These are phyloP conservation scores for Pagetopsis macropterus DNA, from an alignment of 2,797 vertebrate species.

Conservation along the genomic window DNA sequence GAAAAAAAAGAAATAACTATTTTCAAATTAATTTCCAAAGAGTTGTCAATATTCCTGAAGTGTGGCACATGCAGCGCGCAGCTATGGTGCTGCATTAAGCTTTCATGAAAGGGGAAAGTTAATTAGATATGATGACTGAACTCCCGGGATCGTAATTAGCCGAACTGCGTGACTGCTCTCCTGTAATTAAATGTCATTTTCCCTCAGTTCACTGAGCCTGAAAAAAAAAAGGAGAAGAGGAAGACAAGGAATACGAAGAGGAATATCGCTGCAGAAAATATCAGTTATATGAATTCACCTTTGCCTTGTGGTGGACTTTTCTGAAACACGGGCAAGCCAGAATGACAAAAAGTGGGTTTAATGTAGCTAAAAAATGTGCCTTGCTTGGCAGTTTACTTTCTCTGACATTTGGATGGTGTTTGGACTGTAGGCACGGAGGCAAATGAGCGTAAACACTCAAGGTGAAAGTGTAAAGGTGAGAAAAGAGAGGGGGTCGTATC, in stretches of 20 bases:
- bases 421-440: constrained; percentile 13
- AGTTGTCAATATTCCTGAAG: constrained; percentile 86
- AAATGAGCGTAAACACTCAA: constrained; percentile 51
- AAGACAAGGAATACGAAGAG: constrained; percentile 26
- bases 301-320: constrained; percentile 64
- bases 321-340: constrained; percentile 17
- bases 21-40: constrained; percentile 83
- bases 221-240: constrained; percentile 71
- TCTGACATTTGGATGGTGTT: constrained; percentile 34
- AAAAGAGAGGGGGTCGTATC: constrained; percentile 34
- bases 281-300: constrained; percentile 77
- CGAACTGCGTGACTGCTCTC: constrained; percentile 90
- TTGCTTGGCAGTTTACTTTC: constrained; percentile 15
- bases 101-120: constrained; percentile 93
- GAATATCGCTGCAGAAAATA: constrained; percentile 77
- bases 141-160: constrained; percentile 93
- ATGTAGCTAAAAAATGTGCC: constrained; percentile 37
- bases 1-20: constrained; percentile 53
- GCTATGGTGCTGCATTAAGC: constrained; percentile 87
- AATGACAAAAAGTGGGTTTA: constrained; percentile 44
- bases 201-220: constrained; percentile 87
- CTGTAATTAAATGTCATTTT: constrained; percentile 96
- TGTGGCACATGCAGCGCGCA: constrained; percentile 74
- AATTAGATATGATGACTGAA: constrained; percentile 95
- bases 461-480: constrained; percentile 56